phyloP scores from a whole-genome alignment of 2,888 invertebrate genomes.

The Ormyrus labotus region DNA sequence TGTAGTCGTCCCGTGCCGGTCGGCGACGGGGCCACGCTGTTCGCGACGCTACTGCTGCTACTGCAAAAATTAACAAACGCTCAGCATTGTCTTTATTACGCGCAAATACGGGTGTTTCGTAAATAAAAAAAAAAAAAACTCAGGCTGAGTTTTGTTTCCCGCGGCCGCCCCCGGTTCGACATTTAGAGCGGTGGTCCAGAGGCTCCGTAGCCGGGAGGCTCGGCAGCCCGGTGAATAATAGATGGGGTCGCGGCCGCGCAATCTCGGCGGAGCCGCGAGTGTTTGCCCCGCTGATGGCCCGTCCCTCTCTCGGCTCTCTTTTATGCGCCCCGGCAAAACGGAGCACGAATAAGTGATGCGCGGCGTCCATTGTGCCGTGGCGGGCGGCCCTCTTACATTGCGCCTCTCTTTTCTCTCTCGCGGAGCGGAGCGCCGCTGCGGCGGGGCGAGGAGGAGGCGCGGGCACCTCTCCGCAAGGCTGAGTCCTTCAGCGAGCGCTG shows the following conservation, averaged over 20 bases:
- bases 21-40: conserved; percentile 72
- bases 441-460: conserved; percentile 10
- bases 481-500: conserved; percentile 49
- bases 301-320: conserved; percentile 44
- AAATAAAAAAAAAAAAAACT: neutral
- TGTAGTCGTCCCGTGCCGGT: conserved; percentile 67
- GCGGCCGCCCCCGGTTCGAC: neutral
- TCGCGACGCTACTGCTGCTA: conserved; percentile 71
- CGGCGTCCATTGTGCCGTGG: conserved; percentile 64
- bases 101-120: neutral
- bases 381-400: neutral
- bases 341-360: conserved; percentile 73
- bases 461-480: conserved; percentile 17
- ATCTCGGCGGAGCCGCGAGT: conserved; percentile 70
- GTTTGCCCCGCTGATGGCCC: conserved; percentile 74
- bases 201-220: conserved; percentile 22
- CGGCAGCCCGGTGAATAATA: conserved; percentile 71
- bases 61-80: conserved; percentile 59
- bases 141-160: neutral
- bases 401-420: neutral
- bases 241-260: conserved; percentile 74
- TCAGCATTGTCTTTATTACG: neutral
- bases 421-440: neutral
- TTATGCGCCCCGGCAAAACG: conserved; percentile 63
- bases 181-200: too few relatives aligned